phyloP scores from a whole-genome alignment of 1,140 invertebrate species.

The Aphidius gifuensis region DNA sequence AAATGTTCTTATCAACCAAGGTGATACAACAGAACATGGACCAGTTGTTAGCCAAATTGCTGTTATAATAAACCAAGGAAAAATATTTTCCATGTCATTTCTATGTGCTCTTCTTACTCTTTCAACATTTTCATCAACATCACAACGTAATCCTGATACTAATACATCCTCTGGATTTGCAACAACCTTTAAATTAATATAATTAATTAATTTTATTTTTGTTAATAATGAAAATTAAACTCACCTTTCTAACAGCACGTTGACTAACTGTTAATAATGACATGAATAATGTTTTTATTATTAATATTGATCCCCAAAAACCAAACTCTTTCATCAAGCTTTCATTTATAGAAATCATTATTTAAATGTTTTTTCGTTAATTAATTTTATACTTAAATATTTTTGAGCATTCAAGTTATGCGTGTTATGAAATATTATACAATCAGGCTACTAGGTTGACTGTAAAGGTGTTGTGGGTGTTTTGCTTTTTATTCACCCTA shows the following conservation, averaged over 20 bases:
- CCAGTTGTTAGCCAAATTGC: conserved; percentile 58
- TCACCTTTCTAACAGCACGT: conserved; percentile 60
- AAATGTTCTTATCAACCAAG: conserved; percentile 58
- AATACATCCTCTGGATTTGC: conserved; percentile 51
- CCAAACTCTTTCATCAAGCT: conserved; percentile 54
- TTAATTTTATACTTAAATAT: too few relatives aligned
- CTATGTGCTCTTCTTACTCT: conserved; percentile 59
- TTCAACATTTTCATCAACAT: conserved; percentile 55
- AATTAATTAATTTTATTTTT: background rate
- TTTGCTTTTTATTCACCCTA: too few relatives aligned
- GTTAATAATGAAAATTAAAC: background rate
- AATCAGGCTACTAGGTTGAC: too few relatives aligned
- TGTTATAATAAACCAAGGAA: conserved; percentile 58
- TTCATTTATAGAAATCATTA: conserved; percentile 12
- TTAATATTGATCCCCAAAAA: conserved; percentile 60
- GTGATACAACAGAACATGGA: conserved; percentile 51
- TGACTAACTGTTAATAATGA: conserved; percentile 54
- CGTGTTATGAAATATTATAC: too few relatives aligned
- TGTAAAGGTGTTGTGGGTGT: too few relatives aligned
- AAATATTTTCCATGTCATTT: conserved; percentile 66
- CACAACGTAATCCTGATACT: conserved; percentile 46
- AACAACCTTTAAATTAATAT: conserved; percentile 19
- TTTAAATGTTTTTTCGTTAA: too few relatives aligned
- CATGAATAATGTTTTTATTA: conserved; percentile 64
- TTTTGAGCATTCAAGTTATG: too few relatives aligned